These are phyloP conservation scores for Cromileptes altivelis DNA, from an alignment of 2,113 vertebrate genomes.

Conservation along the genomic window DNA sequence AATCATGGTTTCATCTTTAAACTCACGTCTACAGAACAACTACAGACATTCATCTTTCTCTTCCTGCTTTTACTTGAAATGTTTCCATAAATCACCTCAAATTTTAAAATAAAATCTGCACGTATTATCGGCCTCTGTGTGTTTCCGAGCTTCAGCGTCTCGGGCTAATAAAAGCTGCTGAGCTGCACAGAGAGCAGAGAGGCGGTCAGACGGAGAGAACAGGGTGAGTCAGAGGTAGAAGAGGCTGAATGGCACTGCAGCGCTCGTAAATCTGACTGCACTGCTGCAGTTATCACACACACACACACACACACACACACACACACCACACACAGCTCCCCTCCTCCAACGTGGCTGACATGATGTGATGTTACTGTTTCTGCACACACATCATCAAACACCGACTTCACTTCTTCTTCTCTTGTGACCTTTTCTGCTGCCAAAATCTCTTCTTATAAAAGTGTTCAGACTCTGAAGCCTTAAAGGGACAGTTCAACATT, in stretches of 20 bases:
- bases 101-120: no score
- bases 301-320: conserved; percentile 34
- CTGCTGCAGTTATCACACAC: conserved; percentile 60
- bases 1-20: no score
- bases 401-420: not conserved
- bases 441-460: no score
- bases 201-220: no score
- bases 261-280: conserved; percentile 74
- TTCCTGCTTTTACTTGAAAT: no score
- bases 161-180: not conserved
- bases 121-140: not conserved
- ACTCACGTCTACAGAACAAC: no score
- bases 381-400: conserved; percentile 1
- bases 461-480: no score
- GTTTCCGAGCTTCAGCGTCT: not conserved
- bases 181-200: not conserved
- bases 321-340: conserved; percentile 6
- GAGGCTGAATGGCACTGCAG: conserved; percentile 71
- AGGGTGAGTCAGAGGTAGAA: conserved; percentile 56
- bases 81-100: no score
- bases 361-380: conserved; percentile 20
- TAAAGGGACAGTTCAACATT: no score
- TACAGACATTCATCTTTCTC: no score
- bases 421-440: no score
- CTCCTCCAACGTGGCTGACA: conserved; percentile 43